phyloP scores from a whole-genome alignment of 1,140 invertebrate species.

The Anoplolepis gracilipes region DNA sequence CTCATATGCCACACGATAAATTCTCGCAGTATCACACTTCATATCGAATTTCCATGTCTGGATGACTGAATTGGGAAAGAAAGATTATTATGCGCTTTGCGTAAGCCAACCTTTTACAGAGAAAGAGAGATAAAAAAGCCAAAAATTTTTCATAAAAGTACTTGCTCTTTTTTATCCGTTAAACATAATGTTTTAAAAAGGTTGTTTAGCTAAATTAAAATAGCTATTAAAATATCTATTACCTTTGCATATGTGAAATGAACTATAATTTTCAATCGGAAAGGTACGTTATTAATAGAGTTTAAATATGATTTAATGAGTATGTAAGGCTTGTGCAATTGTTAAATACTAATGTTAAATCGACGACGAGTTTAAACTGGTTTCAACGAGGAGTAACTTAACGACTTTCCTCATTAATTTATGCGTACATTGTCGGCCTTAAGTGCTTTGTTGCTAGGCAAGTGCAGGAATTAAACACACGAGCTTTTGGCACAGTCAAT shows the following conservation, averaged over 20 bases:
- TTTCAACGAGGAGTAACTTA: not conserved
- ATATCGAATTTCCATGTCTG: slow-evolving; percentile 19
- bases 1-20: slow-evolving; percentile 2
- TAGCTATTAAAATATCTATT: too few species aligned
- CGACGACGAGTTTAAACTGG: not conserved
- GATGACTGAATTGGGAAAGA: not conserved
- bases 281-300: not conserved
- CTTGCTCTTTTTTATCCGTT: not conserved
- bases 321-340: not conserved
- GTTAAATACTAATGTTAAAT: not conserved
- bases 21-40: slow-evolving; percentile 23
- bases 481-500: slow-evolving; percentile 13
- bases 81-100: not conserved
- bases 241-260: not conserved
- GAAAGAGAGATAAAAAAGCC: not conserved
- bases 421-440: not conserved
- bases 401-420: slow-evolving; percentile 34
- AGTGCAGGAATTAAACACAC: slow-evolving; percentile 17
- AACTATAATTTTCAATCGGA: not conserved
- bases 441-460: slow-evolving; percentile 32
- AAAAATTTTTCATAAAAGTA: slow-evolving; percentile 27
- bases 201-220: not conserved
- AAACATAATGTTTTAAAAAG: slow-evolving; percentile 8
- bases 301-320: not conserved
- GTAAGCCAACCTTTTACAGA: not conserved